phyloP scores from a whole-genome alignment of 2,797 vertebrate genomes.

The Monodelphis domestica region DNA sequence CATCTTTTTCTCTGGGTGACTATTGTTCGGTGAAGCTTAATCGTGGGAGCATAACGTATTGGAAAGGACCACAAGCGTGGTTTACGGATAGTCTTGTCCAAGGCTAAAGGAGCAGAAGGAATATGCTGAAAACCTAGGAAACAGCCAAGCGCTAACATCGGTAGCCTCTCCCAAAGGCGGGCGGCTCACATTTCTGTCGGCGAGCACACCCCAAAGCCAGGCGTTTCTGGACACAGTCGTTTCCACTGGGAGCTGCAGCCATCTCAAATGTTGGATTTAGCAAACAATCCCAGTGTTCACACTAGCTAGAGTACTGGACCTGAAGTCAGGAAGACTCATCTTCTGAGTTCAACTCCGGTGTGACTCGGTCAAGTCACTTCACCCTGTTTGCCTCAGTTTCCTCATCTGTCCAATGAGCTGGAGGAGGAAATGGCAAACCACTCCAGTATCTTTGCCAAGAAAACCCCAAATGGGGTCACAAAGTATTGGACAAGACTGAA shows the following conservation, averaged over 20 bases:
- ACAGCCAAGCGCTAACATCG: not conserved
- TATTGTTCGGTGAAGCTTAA: not conserved
- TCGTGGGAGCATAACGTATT: not conserved
- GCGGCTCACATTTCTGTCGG: not conserved
- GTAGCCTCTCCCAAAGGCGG: not conserved
- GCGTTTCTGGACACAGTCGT: not conserved
- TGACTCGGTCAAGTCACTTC: not conserved
- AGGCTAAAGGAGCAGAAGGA: not conserved
- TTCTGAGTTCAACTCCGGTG: not conserved
- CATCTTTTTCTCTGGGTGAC: not conserved
- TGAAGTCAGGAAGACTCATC: not conserved
- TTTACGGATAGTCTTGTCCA: not conserved
- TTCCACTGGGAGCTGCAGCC: not conserved
- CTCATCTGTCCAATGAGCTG: not conserved
- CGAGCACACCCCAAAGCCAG: not conserved
- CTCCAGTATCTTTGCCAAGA: not conserved
- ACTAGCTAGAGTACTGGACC: not conserved
- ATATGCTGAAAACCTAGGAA: not conserved
- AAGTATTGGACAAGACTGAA: not conserved
- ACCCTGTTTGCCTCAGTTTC: not conserved
- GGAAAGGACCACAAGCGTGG: not conserved
- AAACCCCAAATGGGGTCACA: not conserved
- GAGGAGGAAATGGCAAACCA: not conserved
- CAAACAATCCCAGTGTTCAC: not conserved
- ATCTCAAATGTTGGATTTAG: not conserved